Evolutionary conservation across 2,888 invertebrate genomes (phyloP).

Genomic region (Melipona bicolor): DNA sequence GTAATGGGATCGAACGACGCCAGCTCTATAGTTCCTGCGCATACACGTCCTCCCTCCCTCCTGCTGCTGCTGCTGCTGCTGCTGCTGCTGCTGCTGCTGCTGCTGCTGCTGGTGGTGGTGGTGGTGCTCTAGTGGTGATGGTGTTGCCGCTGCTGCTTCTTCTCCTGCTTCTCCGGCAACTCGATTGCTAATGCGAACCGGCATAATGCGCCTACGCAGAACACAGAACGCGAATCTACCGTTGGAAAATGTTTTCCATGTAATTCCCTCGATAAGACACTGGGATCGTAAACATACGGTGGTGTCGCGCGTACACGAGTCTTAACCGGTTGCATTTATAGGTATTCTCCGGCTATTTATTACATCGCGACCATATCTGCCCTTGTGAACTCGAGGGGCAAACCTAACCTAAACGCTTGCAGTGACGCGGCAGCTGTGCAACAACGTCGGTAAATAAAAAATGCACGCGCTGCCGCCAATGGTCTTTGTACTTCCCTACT

Average conservation of each 20-base stretch:
- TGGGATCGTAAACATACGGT: conserved; percentile 41
- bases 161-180: neutral
- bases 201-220: conserved; percentile 53
- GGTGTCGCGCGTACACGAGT: conserved; percentile 24
- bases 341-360: conserved; percentile 73
- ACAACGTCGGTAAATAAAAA: conserved; percentile 48
- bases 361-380: conserved; percentile 75
- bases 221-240: conserved; percentile 51
- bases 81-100: no score
- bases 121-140: no score
- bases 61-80: neutral
- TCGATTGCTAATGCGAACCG: conserved; percentile 30
- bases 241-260: conserved; percentile 71
- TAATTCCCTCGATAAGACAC: conserved; percentile 59
- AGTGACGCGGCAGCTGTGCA: conserved; percentile 35
- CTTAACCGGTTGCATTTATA: conserved; percentile 63
- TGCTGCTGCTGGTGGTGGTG: neutral
- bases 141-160: neutral
- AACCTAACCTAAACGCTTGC: conserved; percentile 33
- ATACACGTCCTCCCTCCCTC: neutral
- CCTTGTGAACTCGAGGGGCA: conserved; percentile 78
- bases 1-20: conserved; percentile 65
- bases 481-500: neutral
- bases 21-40: conserved; percentile 27
- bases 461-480: neutral